Evolutionary conservation across 2,797 vertebrate genomes (phyloP).

Genomic region (Babyrousa celebensis): DNA sequence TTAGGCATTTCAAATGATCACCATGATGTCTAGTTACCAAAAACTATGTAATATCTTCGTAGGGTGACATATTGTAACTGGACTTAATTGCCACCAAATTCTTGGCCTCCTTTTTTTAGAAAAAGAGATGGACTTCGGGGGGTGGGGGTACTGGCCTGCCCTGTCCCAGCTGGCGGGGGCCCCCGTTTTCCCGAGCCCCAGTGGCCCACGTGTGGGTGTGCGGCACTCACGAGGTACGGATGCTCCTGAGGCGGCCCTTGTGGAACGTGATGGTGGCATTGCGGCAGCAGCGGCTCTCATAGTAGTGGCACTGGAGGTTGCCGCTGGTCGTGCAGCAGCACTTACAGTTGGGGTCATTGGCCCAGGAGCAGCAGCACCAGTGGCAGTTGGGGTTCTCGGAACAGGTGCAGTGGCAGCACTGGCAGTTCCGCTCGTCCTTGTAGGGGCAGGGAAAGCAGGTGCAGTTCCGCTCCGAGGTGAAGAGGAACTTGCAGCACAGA

Average conservation of each 20-base stretch:
- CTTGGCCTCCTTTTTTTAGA: not conserved
- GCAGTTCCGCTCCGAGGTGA: conserved; percentile 87
- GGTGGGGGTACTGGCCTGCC: rapidly evolving
- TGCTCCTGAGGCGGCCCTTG: conserved; percentile 74
- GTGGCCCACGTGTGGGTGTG: rapidly evolving
- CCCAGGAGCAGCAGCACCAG: conserved; percentile 89
- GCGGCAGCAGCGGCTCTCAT: conserved; percentile 85
- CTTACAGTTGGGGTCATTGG: conserved; percentile 88
- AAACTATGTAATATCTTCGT: not conserved
- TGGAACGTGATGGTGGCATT: conserved; percentile 21
- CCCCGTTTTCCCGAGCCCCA: not conserved
- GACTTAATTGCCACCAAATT: not conserved
- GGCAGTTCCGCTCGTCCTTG: conserved; percentile 81
- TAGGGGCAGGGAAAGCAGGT: conserved; percentile 86
- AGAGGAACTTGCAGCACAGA: conserved; percentile 86
- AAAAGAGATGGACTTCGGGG: not conserved
- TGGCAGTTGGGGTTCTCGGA: conserved; percentile 87
- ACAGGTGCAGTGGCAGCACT: conserved; percentile 87
- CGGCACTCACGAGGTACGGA: conserved; percentile 75
- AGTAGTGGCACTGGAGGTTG: conserved; percentile 82
- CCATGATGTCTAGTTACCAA: not conserved
- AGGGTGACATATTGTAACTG: not conserved
- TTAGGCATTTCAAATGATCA: not conserved
- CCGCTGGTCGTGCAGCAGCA: conserved; percentile 80
- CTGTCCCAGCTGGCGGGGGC: not conserved